These are phyloP conservation scores for Drosophila sproati DNA, from an alignment of 1,140 invertebrate species.

Conservation along the genomic window DNA sequence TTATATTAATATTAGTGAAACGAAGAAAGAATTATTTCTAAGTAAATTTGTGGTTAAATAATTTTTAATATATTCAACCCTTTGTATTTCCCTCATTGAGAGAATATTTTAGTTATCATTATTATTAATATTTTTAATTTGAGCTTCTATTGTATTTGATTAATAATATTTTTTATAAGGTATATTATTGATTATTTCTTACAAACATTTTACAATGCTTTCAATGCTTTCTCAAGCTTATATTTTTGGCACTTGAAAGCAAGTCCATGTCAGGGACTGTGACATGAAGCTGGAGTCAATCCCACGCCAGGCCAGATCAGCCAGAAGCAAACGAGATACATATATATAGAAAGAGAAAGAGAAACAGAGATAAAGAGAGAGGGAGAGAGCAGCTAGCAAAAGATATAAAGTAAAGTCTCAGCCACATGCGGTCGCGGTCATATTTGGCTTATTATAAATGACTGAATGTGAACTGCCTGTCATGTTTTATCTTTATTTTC, in stretches of 20 bases:
- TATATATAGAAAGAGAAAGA: neutral
- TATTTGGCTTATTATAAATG: constrained; percentile 79
- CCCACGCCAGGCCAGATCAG: neutral
- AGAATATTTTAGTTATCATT: too few relatives aligned
- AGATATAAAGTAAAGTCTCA: constrained; percentile 8
- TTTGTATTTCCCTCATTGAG: too few relatives aligned
- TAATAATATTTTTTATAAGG: too few relatives aligned
- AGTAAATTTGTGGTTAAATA: too few relatives aligned
- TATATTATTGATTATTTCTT: neutral
- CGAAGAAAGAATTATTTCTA: too few relatives aligned
- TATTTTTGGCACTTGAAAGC: constrained; percentile 10
- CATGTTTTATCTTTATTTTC: constrained; percentile 82
- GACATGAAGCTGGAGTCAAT: constrained; percentile 7
- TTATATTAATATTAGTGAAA: too few relatives aligned
- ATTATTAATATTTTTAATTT: too few relatives aligned
- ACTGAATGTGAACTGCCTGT: constrained; percentile 80
- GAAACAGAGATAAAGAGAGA: neutral
- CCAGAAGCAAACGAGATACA: neutral
- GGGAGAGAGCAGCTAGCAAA: neutral
- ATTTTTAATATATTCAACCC: too few relatives aligned
- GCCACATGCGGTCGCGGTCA: constrained; percentile 69
- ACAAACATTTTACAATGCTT: neutral
- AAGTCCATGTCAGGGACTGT: neutral
- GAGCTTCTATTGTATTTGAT: too few relatives aligned
- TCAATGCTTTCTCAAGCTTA: neutral